These are phyloP conservation scores for Cotesia chilonis DNA, from an alignment of 1,140 invertebrate genomes.

Conservation along the genomic window DNA sequence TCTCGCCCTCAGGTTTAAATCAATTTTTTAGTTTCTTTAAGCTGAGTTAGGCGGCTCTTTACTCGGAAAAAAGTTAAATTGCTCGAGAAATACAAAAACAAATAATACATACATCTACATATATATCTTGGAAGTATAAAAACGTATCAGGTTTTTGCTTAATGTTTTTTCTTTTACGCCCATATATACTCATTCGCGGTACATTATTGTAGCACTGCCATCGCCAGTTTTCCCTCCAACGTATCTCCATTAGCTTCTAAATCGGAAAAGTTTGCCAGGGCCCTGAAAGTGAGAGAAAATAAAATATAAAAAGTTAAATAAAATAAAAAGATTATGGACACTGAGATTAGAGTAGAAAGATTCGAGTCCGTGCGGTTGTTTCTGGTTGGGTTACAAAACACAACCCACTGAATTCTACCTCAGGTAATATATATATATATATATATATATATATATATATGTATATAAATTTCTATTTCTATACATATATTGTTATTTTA, in stretches of 20 bases:
- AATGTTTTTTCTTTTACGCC: neutral
- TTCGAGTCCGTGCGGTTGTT: constrained; percentile 31
- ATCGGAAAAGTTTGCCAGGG: constrained; percentile 56
- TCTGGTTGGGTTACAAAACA: constrained; percentile 15
- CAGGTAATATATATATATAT: too few relatives aligned
- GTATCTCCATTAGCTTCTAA: constrained; percentile 44
- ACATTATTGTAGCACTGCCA: constrained; percentile 39
- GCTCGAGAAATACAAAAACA: too few relatives aligned
- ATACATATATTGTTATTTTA: too few relatives aligned
- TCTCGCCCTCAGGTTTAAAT: neutral
- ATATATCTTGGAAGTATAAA: too few relatives aligned
- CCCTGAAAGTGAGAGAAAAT: constrained; percentile 32
- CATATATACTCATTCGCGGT: constrained; percentile 28
- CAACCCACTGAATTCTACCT: neutral
- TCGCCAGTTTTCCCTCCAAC: constrained; percentile 35
- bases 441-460: too few relatives aligned
- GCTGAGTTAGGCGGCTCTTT: too few relatives aligned
- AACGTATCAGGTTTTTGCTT: neutral
- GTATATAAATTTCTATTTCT: too few relatives aligned
- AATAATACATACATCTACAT: too few relatives aligned
- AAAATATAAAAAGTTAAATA: constrained; percentile 20
- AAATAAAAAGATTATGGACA: neutral
- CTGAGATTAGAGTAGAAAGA: constrained; percentile 42
- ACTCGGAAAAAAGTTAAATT: too few relatives aligned
- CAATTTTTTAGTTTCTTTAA: too few relatives aligned